These are phyloP conservation scores for Harpalus rufipes DNA, from an alignment of 2,888 invertebrate genomes.

Conservation along the genomic window DNA sequence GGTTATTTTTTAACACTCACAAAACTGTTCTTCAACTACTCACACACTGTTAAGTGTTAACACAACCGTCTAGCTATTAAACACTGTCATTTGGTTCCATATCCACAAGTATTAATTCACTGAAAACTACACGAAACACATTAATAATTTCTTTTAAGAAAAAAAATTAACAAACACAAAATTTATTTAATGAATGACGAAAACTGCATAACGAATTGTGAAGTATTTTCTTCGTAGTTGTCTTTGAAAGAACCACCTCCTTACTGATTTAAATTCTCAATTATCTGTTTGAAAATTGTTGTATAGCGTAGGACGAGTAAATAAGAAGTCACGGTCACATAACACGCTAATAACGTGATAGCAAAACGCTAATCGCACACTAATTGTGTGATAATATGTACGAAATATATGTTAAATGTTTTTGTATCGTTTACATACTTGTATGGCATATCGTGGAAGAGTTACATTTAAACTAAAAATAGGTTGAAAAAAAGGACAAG, in stretches of 20 bases:
- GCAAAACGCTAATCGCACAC: background rate
- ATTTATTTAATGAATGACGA: background rate
- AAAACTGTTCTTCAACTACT: slow-evolving; percentile 68
- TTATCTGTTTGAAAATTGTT: background rate
- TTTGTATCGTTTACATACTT: background rate
- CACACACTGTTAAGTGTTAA: background rate
- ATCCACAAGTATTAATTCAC: background rate
- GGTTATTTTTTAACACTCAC: slow-evolving; percentile 69
- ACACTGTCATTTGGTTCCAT: background rate
- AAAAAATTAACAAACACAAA: background rate
- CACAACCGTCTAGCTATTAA: background rate
- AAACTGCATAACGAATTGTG: background rate
- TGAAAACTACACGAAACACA: background rate
- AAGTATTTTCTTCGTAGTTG: background rate
- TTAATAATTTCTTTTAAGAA: background rate
- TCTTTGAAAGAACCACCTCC: background rate
- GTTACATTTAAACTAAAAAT: background rate
- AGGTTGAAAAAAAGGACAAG: background rate
- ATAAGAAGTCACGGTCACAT: slow-evolving; percentile 58
- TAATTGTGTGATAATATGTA: background rate
- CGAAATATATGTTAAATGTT: background rate
- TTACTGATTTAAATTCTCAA: slow-evolving; percentile 5
- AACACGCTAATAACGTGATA: slow-evolving; percentile 31
- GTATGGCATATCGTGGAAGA: background rate
- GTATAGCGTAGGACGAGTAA: slow-evolving; percentile 44